Conservation (phyloP, 2,797 vertebrate genomes). For the Cyclopterus lumpus region DNA sequence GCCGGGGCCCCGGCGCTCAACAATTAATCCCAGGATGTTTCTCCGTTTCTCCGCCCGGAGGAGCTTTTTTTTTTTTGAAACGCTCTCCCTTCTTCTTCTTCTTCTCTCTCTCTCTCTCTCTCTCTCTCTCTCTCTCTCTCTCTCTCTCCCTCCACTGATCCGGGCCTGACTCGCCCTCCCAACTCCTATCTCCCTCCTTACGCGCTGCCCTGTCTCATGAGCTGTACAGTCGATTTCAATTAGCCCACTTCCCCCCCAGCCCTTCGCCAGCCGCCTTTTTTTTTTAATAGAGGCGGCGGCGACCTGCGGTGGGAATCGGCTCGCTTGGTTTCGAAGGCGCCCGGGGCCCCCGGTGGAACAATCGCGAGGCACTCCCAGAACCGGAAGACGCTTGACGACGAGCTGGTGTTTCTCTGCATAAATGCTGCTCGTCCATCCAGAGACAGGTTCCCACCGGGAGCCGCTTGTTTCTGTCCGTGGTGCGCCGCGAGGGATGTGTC, state of each 20-base stretch:
- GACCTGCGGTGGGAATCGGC: conserved; percentile 41
- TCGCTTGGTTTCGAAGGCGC: conserved; percentile 36
- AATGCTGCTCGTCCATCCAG: conserved; percentile 47
- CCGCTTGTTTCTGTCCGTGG: conserved; percentile 9
- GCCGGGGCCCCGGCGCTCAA: conserved; percentile 65
- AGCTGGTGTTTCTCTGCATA: conserved; percentile 31
- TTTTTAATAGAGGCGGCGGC: conserved; percentile 25
- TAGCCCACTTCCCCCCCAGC: conserved; percentile 60
- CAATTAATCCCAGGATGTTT: conserved; percentile 78
- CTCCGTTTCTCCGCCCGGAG: conserved; percentile 50
- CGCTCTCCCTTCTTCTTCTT: conserved; percentile 21
- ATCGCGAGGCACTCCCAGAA: conserved; percentile 23
- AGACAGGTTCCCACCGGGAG: conserved; percentile 15
- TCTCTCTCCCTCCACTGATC: conserved; percentile 30
- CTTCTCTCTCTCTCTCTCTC: neutral
- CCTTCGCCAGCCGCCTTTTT: conserved; percentile 48
- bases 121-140: neutral
- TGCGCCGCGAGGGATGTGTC: conserved; percentile 6
- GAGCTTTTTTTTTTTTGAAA: conserved; percentile 71
- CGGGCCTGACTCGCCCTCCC: neutral
- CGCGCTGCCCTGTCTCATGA: conserved; percentile 29
- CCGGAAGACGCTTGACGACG: conserved; percentile 28
- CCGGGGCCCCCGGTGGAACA: conserved; percentile 3
- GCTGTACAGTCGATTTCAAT: conserved; percentile 66
- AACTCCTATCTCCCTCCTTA: conserved; percentile 19